A percentile compares a stretch with the other conserved stretches of the same genome.
Evolutionary conservation across 1,140 invertebrate genomes (phyloP).

Genomic region (Globodera rostochiensis): DNA sequence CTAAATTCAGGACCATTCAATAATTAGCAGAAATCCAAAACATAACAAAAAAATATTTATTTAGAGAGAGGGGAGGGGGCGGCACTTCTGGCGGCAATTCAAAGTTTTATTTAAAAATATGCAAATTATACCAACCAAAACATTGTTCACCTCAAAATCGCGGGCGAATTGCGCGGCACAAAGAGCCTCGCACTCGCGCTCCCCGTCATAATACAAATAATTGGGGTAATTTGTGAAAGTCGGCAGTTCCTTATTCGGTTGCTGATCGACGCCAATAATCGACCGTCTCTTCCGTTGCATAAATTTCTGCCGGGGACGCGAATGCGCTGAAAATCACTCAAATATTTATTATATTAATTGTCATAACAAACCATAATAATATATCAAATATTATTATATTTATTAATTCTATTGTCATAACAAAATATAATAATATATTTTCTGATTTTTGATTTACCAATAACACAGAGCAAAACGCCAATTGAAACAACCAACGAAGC

Average conservation of each 20-base stretch:
- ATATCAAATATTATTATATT: too few species aligned
- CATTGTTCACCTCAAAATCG: slow-evolving; percentile 22
- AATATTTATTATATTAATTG: too few species aligned
- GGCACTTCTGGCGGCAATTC: neutral
- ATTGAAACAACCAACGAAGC: neutral
- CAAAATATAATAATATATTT: too few species aligned
- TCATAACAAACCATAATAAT: too few species aligned
- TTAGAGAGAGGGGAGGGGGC: too few species aligned
- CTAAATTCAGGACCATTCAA: slow-evolving; percentile 5
- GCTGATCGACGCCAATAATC: neutral
- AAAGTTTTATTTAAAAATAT: slow-evolving; percentile 7
- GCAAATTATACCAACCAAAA: too few species aligned
- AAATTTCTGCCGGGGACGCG: neutral
- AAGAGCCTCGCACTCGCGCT: slow-evolving; percentile 14
- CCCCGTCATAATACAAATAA: slow-evolving; percentile 3
- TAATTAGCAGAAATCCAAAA: too few species aligned
- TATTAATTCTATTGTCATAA: too few species aligned
- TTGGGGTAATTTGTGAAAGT: neutral
- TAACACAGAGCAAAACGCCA: too few species aligned
- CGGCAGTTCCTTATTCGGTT: neutral
- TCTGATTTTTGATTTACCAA: too few species aligned
- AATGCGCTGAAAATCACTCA: neutral
- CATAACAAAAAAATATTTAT: neutral
- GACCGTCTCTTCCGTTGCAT: neutral
- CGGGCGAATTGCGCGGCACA: slow-evolving; percentile 27